Evolutionary conservation across 1,140 invertebrate species (phyloP), one percentile per base, ranked within the genome.

Genomic region (Psilanteris sp.): DNA sequence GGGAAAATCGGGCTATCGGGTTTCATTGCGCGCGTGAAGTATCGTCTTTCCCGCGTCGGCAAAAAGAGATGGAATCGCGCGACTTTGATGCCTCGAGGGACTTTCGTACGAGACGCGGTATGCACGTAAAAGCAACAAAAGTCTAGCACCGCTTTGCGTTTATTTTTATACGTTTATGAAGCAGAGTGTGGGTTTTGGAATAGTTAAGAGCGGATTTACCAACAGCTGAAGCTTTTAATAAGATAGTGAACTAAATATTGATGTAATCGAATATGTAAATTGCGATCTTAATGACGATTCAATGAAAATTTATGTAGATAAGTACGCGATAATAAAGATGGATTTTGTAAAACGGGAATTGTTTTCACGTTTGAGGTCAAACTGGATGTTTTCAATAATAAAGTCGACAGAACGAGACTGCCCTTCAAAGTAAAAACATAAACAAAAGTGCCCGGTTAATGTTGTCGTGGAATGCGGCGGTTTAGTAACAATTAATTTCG

Each of bases 141-240:
- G n/a, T 43, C 11, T 20, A 36, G 26, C 0, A 22, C 22, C 14
- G 7, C 10, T 9, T 27, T 26, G 34, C 24, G 57, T 62, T 62
- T 62, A 62, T 62, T 62, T 62, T 62, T 59, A 59, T 62, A n/a
- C n/a, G 54, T 59, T 59, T 59, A 44, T 44, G 54, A n/a, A 59
- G 1, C 24, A 44, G 54, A 34, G 54, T 59, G 54, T 44, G 29
- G 36, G 52, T 11, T 59, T 52, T 24, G n/a, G 32, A 52, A 37
- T 34, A 34, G 20, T 43, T 10, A 14, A 7, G 16, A n/a, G 29
- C 29, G 22, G 3, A 15, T 34, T 15, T 34, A 15, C 15, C 34
- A 13, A 8, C 11, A 10, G 34, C 32, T 37, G 1, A 10, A 13
- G n/a, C 34, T 14, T 37, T 54, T 54, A 37, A 54, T 54, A 37